Conservation (phyloP, 2,888 invertebrate species). For the Serripes groenlandicus region DNA sequence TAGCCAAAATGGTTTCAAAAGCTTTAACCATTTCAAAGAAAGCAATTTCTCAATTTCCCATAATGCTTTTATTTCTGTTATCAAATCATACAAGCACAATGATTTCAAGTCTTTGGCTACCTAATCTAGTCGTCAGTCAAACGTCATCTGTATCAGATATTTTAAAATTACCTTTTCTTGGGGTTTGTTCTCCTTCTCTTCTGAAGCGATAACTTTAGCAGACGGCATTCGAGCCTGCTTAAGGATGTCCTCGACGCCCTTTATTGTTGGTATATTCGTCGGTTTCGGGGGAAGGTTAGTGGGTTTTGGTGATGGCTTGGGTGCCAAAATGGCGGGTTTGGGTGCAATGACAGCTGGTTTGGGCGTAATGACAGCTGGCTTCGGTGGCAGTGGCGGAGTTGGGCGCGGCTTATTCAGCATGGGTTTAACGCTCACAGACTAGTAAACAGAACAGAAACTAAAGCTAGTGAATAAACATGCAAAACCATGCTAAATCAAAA, state of each 20-base stretch:
- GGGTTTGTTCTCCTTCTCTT: slow-evolving; percentile 21
- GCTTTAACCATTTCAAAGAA: too few species aligned
- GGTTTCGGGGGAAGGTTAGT: slow-evolving; percentile 78
- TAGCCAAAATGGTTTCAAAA: too few species aligned
- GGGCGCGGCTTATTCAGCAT: slow-evolving; percentile 57
- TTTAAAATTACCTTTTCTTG: slow-evolving; percentile 16
- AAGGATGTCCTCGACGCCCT: slow-evolving; percentile 58
- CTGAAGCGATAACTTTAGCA: slow-evolving; percentile 37
- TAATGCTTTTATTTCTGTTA: too few species aligned
- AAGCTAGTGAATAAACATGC: slow-evolving; percentile 24
- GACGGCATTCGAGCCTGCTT: slow-evolving; percentile 66
- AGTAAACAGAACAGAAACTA: slow-evolving; percentile 53
- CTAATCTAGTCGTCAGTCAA: too few species aligned
- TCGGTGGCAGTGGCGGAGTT: slow-evolving; percentile 74
- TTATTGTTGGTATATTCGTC: slow-evolving; percentile 50
- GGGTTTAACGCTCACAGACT: slow-evolving; percentile 64
- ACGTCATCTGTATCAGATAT: too few species aligned
- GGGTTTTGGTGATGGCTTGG: slow-evolving; percentile 66
- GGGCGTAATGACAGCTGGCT: slow-evolving; percentile 40
- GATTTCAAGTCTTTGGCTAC: too few species aligned
- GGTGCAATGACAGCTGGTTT: slow-evolving; percentile 73
- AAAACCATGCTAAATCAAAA: slow-evolving; percentile 10
- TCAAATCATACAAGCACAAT: too few species aligned
- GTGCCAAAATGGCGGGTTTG: slow-evolving; percentile 48
- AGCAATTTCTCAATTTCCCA: too few species aligned